A percentile compares a stretch with the other conserved stretches of the same genome.
phyloP scores from a whole-genome alignment of 2,797 vertebrate genomes.

The Anableps anableps region DNA sequence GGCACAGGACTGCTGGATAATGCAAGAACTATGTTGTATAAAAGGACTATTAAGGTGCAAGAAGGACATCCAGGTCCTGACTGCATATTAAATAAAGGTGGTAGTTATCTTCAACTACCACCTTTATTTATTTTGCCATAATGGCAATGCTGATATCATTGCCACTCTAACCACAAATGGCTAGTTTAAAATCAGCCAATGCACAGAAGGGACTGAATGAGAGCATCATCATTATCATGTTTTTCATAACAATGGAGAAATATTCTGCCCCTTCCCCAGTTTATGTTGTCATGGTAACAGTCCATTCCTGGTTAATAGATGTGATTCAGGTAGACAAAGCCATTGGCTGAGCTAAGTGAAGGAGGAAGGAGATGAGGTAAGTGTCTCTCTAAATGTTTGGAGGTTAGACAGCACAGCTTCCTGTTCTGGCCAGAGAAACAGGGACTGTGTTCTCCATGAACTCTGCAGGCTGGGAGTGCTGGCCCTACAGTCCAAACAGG shows the following conservation, averaged over 20 bases:
- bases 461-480: background rate
- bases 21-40: constrained; percentile 62
- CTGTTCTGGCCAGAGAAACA: constrained; percentile 18
- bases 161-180: constrained; percentile 19
- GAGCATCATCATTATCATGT: constrained; percentile 24
- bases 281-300: constrained; percentile 67
- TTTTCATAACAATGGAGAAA: constrained; percentile 16
- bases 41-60: constrained; percentile 50
- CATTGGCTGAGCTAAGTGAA: constrained; percentile 5
- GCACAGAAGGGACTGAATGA: constrained; percentile 14
- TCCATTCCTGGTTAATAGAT: constrained; percentile 65
- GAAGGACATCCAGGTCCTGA: constrained; percentile 29
- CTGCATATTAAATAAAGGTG: constrained; percentile 33
- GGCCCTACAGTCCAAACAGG: background rate
- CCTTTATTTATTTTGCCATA: too few species aligned
- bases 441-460: background rate
- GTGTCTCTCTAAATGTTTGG: constrained; percentile 31
- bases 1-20: constrained; percentile 55
- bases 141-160: constrained; percentile 9
- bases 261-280: background rate
- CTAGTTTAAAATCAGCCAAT: constrained; percentile 27
- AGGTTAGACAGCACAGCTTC: constrained; percentile 32
- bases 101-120: too few species aligned
- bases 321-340: constrained; percentile 51
- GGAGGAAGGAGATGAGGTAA: background rate